These are phyloP conservation scores for Saccostrea echinata DNA, from an alignment of 1,140 invertebrate species.

Conservation along the genomic window DNA sequence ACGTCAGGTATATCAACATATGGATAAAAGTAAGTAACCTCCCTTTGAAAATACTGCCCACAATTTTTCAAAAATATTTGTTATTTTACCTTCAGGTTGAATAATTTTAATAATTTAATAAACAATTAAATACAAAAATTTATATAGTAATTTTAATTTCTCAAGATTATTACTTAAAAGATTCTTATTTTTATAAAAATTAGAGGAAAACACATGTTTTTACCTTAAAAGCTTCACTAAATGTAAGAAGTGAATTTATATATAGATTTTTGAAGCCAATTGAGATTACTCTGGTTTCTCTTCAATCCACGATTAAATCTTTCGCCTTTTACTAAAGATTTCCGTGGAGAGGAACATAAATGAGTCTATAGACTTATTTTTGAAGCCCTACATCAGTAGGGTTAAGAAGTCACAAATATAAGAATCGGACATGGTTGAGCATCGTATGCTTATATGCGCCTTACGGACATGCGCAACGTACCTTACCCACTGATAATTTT, in stretches of 20 bases:
- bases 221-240: not conserved
- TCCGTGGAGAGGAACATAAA: conserved; percentile 63
- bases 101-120: not conserved
- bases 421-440: too few species aligned
- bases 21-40: not conserved
- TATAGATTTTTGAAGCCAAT: not conserved
- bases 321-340: conserved; percentile 67
- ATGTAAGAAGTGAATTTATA: not conserved
- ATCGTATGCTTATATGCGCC: too few species aligned
- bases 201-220: not conserved
- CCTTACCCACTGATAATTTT: too few species aligned
- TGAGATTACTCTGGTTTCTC: conserved; percentile 27
- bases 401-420: not conserved
- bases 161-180: not conserved
- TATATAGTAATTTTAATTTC: not conserved
- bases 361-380: conserved; percentile 39
- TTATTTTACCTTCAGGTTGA: not conserved
- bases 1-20: too few species aligned
- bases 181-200: not conserved
- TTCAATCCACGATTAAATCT: conserved; percentile 61
- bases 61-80: too few species aligned
- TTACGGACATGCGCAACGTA: too few species aligned
- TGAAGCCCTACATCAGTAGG: not conserved
- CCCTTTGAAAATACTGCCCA: not conserved
- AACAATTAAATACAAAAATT: not conserved